Evolutionary conservation across 2,888 invertebrate species (phyloP), one percentile per base, ranked within the genome.

Genomic region (Trimorus sp.): DNA sequence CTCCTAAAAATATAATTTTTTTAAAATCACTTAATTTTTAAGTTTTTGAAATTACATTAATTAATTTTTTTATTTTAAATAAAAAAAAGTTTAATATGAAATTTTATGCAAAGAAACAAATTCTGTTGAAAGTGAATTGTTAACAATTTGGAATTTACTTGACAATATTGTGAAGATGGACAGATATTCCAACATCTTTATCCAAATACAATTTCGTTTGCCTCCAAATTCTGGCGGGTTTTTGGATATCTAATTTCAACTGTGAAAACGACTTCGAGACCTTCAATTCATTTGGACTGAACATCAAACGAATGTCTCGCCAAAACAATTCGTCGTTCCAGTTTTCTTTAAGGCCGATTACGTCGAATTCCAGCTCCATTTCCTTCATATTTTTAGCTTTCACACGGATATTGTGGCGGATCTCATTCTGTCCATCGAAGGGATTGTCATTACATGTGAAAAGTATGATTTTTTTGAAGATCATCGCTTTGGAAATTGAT

Each of bases 401-500:
- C 7, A 83, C 38, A 14, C 82, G 37, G 14, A 87, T 83, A 11
- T 82, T 42, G 11, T 82, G 71, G 15, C 70, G 49, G 1, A 68
- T 75, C 37, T 14, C n/a, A 5, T 73, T 36, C 36, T 79, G 42
- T 6, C 69, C 65, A 0, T 37, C 38, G 38, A 45, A 74, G 12
- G 85, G 86, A 68, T 85, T 81, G 54, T 85, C 85, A n/a, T 84
- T 76, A 26, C 75, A 71, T 0, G 87, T 86, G 16, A 84, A 74
- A 7, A 87, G 63, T 7, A 84, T 26, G 15, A 85, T 69, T 59
- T 79, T 83, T 38, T 83, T 82, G n/a, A 73, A 73, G 38, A 71
- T 40, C 53, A 79, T 73, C n/a, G 38, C 7, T 38, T 75, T 85
- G 9, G 54, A 79, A 8, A 82, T 40, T 0, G 51, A 66, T 9